Base-by-base conservation (phyloP, 2,113 vertebrate species). In the Pholis gunnellus region DNA sequence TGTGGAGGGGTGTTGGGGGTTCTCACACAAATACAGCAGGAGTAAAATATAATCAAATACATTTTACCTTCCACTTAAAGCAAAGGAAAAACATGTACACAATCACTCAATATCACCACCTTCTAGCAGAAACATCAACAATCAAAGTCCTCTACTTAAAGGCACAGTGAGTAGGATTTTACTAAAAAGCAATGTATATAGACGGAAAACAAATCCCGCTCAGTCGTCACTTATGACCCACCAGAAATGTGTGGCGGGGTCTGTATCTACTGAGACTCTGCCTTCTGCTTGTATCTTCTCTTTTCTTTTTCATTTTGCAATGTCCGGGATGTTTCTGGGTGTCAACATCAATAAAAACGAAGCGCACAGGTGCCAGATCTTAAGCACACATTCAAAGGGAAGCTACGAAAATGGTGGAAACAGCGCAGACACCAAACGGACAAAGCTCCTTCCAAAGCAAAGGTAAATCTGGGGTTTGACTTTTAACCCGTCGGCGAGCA, bases 1-100 rank as follows among this genome's bases (percentile, higher is more conserved):
- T 60, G 81, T 72, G 76, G 52, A 63, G 29, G 59, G 38, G 48
- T 17, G 78, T 22, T 46, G 61, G 15, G 34, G 67, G 74, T 38
- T 71, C 56, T 73, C 44, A 68, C 57, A 75, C 34, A 88, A 82
- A 90, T 56, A 84, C 54, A 60, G 27, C 56, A 74, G 44, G 83
- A 66, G 60, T 18, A 67, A 77, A 86, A 52, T 78, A 79, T 20
- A 52, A 44, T 15, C 2, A 9, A 9, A 15, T 15, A n/a, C 44
- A 14, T 1, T n/a, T 25, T 34, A 74, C 31, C 56, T 66, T 10
- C 20, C n/a, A 42, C 48, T 56, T 50, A 75, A 72, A 59, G 13
- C n/a, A 63, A 2, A 61, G 34, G 31, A 77, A 72, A 56, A 59
- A 81, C 27, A 75, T 27, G 34, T 46, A 79, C 52, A 31, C 57